Evolutionary conservation across 1,140 invertebrate genomes (phyloP).

Genomic region (Lethocerus indicus): DNA sequence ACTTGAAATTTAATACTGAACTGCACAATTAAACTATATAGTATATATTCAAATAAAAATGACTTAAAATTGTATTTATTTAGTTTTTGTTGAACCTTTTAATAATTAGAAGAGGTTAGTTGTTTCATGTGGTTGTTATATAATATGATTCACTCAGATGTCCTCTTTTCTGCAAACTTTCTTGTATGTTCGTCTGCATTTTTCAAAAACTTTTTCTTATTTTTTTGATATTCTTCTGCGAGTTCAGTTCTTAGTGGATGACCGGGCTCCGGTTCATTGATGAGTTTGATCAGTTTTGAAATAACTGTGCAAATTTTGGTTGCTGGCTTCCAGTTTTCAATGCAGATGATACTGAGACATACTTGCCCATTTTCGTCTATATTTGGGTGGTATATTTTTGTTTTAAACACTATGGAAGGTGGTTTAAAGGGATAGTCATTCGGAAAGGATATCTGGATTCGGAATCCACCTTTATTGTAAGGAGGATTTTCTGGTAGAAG

Average conservation of each 20-base stretch:
- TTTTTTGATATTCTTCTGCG: conserved; percentile 90
- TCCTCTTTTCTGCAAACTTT: conserved; percentile 90
- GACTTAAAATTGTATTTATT: too few relatives aligned
- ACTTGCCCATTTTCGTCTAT: conserved; percentile 98
- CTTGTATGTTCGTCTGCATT: conserved; percentile 98
- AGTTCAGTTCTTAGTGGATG: conserved; percentile 91
- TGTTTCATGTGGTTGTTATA: too few relatives aligned
- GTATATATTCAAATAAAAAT: too few relatives aligned
- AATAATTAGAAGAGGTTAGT: too few relatives aligned
- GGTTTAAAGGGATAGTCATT: conserved; percentile 99
- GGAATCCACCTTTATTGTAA: conserved; percentile 97
- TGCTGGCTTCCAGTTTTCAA: conserved; percentile 99
- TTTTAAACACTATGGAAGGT: conserved; percentile 95
- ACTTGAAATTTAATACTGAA: too few relatives aligned
- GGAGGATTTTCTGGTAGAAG: conserved; percentile 90
- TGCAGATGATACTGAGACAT: conserved; percentile 90
- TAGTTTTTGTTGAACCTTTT: too few relatives aligned
- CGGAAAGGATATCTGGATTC: conserved; percentile 95
- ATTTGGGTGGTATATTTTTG: conserved; percentile 99
- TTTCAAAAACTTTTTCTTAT: conserved; percentile 94
- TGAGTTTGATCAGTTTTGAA: conserved; percentile 84
- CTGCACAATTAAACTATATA: too few relatives aligned
- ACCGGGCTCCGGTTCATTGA: conserved; percentile 96
- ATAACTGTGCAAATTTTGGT: conserved; percentile 99
- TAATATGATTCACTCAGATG: too few relatives aligned